phyloP scores from a whole-genome alignment of 2,797 vertebrate species.

The Manis crassicaudata region DNA sequence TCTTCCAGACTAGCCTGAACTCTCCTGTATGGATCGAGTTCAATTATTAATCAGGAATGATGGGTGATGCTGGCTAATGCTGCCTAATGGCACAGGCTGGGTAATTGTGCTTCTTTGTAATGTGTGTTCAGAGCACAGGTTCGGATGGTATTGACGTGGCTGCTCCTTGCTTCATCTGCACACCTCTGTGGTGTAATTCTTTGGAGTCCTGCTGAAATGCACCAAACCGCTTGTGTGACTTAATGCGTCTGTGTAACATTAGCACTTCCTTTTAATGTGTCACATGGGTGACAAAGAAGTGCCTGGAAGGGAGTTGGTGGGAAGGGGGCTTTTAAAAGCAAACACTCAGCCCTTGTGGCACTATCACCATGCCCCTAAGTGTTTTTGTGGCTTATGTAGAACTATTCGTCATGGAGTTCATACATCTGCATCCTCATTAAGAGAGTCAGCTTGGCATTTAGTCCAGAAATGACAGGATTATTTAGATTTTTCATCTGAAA shows the following conservation, averaged over 20 bases:
- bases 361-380: not conserved
- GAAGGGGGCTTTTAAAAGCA: constrained; percentile 58
- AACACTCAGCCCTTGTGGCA: not conserved
- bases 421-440: not conserved
- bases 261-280: constrained; percentile 38
- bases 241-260: constrained; percentile 48
- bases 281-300: constrained; percentile 1
- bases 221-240: constrained; percentile 41
- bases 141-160: constrained; percentile 37
- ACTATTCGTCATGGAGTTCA: not conserved
- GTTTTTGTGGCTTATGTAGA: constrained; percentile 44
- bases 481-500: constrained; percentile 53
- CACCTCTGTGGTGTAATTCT: constrained; percentile 63
- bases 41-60: constrained; percentile 83
- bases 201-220: constrained; percentile 55
- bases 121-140: constrained; percentile 58
- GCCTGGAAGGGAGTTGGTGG: constrained; percentile 41
- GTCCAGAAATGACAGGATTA: constrained; percentile 38
- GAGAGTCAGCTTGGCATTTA: constrained; percentile 21
- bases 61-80: constrained; percentile 73
- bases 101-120: constrained; percentile 15
- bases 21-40: constrained; percentile 71
- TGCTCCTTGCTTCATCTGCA: constrained; percentile 49
- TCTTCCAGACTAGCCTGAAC: constrained; percentile 56
- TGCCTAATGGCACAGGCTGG: constrained; percentile 46